Evolutionary conservation across 2,113 vertebrate genomes (phyloP), one percentile per base, ranked within the genome.

Genomic region (Phrynocephalus versicolor): DNA sequence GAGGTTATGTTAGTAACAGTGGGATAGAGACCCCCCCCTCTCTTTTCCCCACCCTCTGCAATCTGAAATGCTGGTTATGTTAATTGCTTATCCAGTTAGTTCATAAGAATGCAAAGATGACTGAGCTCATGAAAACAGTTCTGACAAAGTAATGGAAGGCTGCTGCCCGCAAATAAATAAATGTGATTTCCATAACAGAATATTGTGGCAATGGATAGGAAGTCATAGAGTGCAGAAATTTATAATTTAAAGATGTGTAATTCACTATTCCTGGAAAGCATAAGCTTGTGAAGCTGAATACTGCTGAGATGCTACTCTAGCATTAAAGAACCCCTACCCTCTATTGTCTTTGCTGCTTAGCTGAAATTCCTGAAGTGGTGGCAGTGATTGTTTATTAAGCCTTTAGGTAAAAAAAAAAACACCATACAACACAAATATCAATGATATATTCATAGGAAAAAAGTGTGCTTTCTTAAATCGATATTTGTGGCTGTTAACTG

Each of bases 1-100:
- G 94, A 93, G 95, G 88, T 90, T 37, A 94, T 93, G 93, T 91
- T 92, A 92, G 87, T 86, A 89, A 86, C 90, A 88, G 88, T 37
- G 89, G 21, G 35, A 75, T 55, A 82, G 69, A 71, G 78, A n/a
- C 8, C 27, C 78, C 75, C 72, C 58, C 88, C 92, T 86, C 33
- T 9, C 19, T 62, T 45, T 91, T 85, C 64, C 21, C 5, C 1
- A 64, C 23, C 15, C 27, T 39, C 77, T 37, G n/a, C 92, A 79
- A 30, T 90, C 89, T 76, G 9, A 90, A 94, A 89, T 86, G 93
- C 94, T 76, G 13, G 74, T 64, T 39, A 90, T 91, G 92, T 94
- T 97, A 96, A 97, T 96, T 96, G 95, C 95, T 96, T 96, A 95
- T 92, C 90, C 94, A 93, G 90, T 92, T 95, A 91, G 88, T 95